Conservation (phyloP, 2,113 vertebrate genomes). For the Microcebus murinus region DNA sequence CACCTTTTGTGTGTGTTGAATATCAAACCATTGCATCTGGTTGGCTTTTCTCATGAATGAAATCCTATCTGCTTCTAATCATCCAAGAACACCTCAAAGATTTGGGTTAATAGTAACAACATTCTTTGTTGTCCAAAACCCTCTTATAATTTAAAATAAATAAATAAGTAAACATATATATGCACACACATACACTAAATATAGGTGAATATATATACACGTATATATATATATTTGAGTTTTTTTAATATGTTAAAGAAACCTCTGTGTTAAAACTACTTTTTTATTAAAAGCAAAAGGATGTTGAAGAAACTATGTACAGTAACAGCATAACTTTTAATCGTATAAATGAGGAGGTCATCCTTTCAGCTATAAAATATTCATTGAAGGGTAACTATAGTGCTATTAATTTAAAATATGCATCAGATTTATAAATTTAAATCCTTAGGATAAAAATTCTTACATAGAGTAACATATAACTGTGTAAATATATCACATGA, state of each 20-base stretch:
- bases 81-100: background rate
- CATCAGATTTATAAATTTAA: background rate
- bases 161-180: background rate
- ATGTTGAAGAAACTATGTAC: background rate
- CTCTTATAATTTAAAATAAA: background rate
- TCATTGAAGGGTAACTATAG: background rate
- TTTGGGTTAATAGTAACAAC: background rate
- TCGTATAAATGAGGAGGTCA: background rate
- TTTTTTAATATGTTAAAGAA: background rate
- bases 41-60: background rate
- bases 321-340: background rate
- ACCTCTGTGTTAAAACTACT: background rate
- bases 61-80: background rate
- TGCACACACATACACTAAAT: background rate
- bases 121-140: background rate
- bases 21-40: background rate
- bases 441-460: background rate
- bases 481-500: background rate
- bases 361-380: conserved; percentile 12
- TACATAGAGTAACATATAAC: background rate
- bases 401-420: background rate
- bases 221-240: background rate
- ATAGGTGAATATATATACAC: too few relatives aligned
- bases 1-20: background rate
- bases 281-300: background rate